Conservation (phyloP, 2,888 invertebrate genomes). For the Frankliniella intonsa region DNA sequence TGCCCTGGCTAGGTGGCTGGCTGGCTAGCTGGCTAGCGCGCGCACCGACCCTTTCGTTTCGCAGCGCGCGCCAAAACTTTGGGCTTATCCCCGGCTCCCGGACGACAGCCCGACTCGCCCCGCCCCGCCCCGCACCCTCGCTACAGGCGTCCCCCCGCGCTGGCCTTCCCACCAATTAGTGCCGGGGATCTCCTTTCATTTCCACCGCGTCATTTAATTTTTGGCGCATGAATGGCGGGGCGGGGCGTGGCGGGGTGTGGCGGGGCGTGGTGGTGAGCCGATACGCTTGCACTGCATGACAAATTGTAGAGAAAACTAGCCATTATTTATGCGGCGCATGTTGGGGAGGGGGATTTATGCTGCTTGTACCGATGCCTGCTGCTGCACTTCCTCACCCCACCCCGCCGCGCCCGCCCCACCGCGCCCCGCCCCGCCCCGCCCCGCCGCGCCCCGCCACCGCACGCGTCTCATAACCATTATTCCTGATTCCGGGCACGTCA, state of each 20-base stretch:
- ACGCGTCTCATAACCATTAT: constrained; percentile 17
- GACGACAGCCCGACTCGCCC: neutral
- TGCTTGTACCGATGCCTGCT: neutral
- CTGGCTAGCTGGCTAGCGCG: too few species aligned
- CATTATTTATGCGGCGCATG: constrained; percentile 12
- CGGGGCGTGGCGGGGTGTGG: too few species aligned
- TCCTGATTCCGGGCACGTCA: constrained; percentile 16
- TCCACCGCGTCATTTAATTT: too few species aligned
- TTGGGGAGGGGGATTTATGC: neutral
- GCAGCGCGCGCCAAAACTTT: too few species aligned
- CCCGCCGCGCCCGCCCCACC: neutral
- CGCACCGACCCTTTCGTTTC: too few species aligned
- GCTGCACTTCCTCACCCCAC: neutral
- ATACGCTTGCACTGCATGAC: constrained; percentile 5
- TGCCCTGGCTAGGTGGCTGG: too few species aligned
- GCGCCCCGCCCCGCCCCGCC: neutral
- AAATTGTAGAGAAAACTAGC: constrained; percentile 7
- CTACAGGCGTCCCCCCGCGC: neutral
- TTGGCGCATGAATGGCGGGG: too few species aligned
- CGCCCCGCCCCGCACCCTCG: neutral
- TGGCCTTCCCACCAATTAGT: too few species aligned
- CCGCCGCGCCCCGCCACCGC: neutral
- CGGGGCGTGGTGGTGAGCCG: neutral
- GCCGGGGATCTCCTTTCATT: too few species aligned
- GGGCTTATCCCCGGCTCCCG: neutral